Base-by-base conservation (phyloP, 2,888 invertebrate species). In the Holacanthella duospinosa region DNA sequence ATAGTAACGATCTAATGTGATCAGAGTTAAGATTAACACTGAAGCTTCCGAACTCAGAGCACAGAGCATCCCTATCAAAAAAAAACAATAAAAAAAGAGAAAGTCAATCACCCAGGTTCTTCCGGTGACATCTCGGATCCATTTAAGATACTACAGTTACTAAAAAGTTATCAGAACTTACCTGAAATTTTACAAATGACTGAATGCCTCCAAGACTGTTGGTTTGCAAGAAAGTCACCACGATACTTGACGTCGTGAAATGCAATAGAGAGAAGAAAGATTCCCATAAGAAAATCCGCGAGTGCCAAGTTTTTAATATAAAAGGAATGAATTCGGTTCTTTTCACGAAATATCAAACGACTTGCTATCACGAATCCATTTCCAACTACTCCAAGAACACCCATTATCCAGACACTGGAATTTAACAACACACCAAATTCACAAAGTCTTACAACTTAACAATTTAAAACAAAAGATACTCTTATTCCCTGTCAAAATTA, bases 241-340 rank as follows among this genome's bases (percentile, higher is more conserved):
- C 84, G 78, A 73, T 79, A 79, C 43, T 75, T 73, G 55, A 77
- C 74, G 74, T 84, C 84, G 27, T 81, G 81, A 43, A 77, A 77
- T 2, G 83, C 84, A 64, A 84, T 83, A 43, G 81, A 77, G 64
- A 84, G 79, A 21, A 48, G 48, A 21, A 84, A 85, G 44, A 83
- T 75, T 24, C 84, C 83, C 84, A 85, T 85, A 43, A 84, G 75
- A 4, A 85, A 77, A 74, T 85, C 85, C 27, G 84, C 82, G 60
- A 82, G 76, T 1, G 83, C 82, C 70, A 85, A 77, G 73, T 84
- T 84, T 69, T 82, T 80, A 66, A 85, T 78, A 75, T 83, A 84
- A 25, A 85, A 77, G 0, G 84, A 83, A 67, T 84, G 82, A 27
- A 82, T 82, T 2, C 80, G 80, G 70, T 83, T 82, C 71, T 80